Base-by-base conservation (phyloP, 2,113 vertebrate genomes). In the Hiodon tergisus region DNA sequence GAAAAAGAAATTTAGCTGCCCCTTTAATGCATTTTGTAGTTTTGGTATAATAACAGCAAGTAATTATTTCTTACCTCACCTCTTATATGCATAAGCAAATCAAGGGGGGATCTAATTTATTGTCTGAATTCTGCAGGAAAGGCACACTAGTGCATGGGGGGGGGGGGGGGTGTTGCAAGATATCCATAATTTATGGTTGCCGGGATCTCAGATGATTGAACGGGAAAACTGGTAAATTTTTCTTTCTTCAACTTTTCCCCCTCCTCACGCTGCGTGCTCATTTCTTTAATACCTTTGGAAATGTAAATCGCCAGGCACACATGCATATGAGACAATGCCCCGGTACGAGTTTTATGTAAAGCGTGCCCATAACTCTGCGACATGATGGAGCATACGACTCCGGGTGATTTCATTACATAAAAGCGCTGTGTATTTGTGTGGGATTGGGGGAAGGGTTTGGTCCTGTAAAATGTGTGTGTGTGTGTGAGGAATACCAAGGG, bases 211-310 rank as follows among this genome's bases (percentile, higher is more conserved):
- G 81, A 79, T 86, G 90, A 91, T 89, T 85, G 78, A 78, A 72
- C 71, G 83, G 78, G 83, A 90, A 82, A 85, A 84, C 84, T 85
- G 76, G 82, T 76, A 52, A 72, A 78, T 53, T 62, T 85, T 83
- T 86, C 82, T 83, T 60, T 82, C 78, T 83, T 78, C 70, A 47
- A 61, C 57, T 54, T 55, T 10, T 16, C 61, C 55, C 77, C 73
- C 75, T 63, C 57, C 77, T 63, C 53, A 3, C 70, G 88, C 80
- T 82, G 83, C 79, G 60, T 2, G 47, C 82, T 89, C 86, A 88
- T 93, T 93, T 90, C 92, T 91, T 89, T 94, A 95, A 88, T 93
- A 93, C 87, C 86, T 86, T 84, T 85, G 85, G 85, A 91, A 89
- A 93, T 89, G 89, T 90, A 90, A 92, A 91, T 90, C 83, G 68